These are phyloP conservation scores for Drosophila diplacantha DNA, from an alignment of 2,888 invertebrate species.

Conservation along the genomic window DNA sequence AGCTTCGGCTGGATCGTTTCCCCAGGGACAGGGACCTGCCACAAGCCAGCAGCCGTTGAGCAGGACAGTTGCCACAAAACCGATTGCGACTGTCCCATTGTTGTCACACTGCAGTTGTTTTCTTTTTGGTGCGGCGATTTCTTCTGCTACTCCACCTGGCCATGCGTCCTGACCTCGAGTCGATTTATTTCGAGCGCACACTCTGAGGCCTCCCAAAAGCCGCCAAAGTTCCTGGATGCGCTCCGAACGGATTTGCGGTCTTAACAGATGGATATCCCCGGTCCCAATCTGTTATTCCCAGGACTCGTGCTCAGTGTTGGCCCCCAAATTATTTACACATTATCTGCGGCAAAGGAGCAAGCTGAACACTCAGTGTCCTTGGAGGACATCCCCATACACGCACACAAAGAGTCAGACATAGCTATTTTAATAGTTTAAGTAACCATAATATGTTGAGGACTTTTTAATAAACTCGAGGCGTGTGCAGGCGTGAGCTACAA, in stretches of 20 bases:
- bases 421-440: conserved; percentile 73
- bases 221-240: conserved; percentile 63
- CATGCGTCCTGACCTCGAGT: conserved; percentile 19
- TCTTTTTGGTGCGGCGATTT: conserved; percentile 20
- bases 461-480: conserved; percentile 72
- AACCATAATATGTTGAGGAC: conserved; percentile 73
- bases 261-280: conserved; percentile 20
- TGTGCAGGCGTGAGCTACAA: conserved; percentile 58
- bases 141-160: conserved; percentile 10
- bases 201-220: conserved; percentile 36
- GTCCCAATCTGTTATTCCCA: conserved; percentile 14
- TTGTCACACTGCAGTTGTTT: conserved; percentile 63
- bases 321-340: conserved; percentile 65
- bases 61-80: conserved; percentile 37
- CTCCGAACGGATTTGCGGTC: conserved; percentile 52
- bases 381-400: conserved; percentile 26
- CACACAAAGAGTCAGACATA: conserved; percentile 38
- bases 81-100: conserved; percentile 57
- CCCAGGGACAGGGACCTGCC: conserved; percentile 44
- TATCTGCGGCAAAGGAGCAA: conserved; percentile 48
- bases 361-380: conserved; percentile 6
- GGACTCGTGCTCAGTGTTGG: conserved; percentile 45
- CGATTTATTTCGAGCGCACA: conserved; percentile 64
- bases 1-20: conserved; percentile 7
- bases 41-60: conserved; percentile 43